Conservation (phyloP, 2,888 invertebrate species). For the Drosophila hawaiiensis region DNA sequence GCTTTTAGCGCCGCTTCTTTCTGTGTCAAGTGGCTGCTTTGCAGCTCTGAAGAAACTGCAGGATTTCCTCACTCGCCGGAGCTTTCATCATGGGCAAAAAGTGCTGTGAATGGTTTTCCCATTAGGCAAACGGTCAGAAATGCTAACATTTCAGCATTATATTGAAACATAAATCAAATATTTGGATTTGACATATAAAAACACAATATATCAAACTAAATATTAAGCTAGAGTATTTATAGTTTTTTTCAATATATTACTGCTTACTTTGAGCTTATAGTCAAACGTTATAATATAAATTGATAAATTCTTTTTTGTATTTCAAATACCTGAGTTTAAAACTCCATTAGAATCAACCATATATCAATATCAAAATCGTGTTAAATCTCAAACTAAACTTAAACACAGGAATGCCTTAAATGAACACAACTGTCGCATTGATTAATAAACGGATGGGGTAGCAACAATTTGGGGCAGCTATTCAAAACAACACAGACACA, state of each 20-base stretch:
- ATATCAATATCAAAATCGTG: neutral
- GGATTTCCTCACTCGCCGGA: constrained; percentile 47
- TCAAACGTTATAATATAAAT: neutral
- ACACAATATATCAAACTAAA: neutral
- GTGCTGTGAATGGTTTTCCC: constrained; percentile 53
- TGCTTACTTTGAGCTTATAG: too few relatives aligned
- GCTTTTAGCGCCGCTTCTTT: constrained; percentile 51
- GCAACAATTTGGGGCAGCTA: constrained; percentile 15
- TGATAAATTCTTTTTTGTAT: neutral
- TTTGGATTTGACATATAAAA: neutral
- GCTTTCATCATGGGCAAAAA: constrained; percentile 46
- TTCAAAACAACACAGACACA: neutral
- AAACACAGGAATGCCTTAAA: constrained; percentile 15
- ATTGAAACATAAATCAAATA: neutral
- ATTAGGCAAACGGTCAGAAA: constrained; percentile 39
- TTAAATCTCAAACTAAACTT: neutral
- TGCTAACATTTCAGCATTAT: neutral
- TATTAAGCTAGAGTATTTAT: neutral
- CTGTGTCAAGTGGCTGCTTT: constrained; percentile 52
- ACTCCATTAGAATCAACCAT: neutral
- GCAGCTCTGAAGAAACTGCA: constrained; percentile 30
- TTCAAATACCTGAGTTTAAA: neutral
- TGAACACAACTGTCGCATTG: constrained; percentile 9
- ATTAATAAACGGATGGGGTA: neutral
- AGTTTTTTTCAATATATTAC: neutral